Base-by-base conservation (phyloP, 2,888 invertebrate genomes). In the Tachystola acroxantha region DNA sequence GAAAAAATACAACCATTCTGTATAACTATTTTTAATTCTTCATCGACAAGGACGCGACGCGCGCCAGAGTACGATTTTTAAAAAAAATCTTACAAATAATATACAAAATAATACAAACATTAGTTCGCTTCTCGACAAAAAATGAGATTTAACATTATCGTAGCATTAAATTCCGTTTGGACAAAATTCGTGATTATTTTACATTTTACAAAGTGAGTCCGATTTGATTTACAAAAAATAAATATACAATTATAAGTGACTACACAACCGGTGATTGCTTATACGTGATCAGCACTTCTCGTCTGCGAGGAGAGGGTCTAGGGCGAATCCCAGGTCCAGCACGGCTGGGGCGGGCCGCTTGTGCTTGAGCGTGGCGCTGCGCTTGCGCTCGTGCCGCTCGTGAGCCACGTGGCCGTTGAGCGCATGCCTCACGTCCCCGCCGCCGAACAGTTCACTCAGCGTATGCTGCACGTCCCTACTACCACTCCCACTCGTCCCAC, bases 71-170 rank as follows among this genome's bases (percentile, higher is more conserved):
- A 58, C 58, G 60, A 64, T 72, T 75, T 60, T n/a, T n/a, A 65
- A 77, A 79, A 79, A 61, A 78, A 79, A 67, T 72, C 81, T 85
- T 85, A 86, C 68, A 81, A 82, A 79, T 80, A 86, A 84, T 85
- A 80, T 87, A 87, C 85, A 87, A 87, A 85, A 87, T 82, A 79
- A 87, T 86, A 85, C 77, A 86, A 85, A 86, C 69, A 76, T 77
- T 74, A 73, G 63, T 74, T 75, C 70, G 64, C 53, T 59, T 69
- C 65, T 66, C 59, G 53, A 59, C 57, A 63, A 24, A 63, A 67
- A 72, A 64, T 77, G 80, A 79, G 77, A 80, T 80, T 79, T 76
- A 71, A 74, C 67, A 67, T 74, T 71, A 77, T 72, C 55, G 50
- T 72, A 68, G 71, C 63, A 66, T 73, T 74, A 66, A 64, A 67